These are phyloP conservation scores for Parasteatoda lunata DNA, from an alignment of 2,888 invertebrate species.

Conservation along the genomic window DNA sequence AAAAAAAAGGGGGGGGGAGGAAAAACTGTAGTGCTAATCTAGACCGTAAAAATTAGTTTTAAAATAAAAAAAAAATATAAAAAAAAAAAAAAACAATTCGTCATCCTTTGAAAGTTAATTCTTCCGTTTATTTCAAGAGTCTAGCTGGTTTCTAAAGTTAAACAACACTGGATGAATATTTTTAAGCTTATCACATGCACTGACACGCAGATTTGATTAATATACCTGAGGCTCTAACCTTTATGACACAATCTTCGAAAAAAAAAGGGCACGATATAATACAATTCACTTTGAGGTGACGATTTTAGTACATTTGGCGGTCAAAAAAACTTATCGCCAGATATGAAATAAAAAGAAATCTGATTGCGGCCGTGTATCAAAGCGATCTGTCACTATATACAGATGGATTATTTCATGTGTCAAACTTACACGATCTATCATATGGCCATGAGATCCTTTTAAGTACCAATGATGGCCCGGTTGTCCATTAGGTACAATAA, in stretches of 20 bases:
- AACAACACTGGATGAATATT: constrained; percentile 55
- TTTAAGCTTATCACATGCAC: constrained; percentile 45
- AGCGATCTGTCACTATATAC: constrained; percentile 51
- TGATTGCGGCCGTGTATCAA: constrained; percentile 33
- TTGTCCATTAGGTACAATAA: constrained; percentile 64
- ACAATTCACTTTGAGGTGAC: constrained; percentile 8
- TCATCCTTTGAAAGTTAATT: constrained; percentile 15
- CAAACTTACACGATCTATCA: constrained; percentile 63
- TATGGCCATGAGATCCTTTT: constrained; percentile 55
- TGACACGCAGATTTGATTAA: constrained; percentile 48
- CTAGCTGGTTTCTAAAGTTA: constrained; percentile 27
- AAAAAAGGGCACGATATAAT: constrained; percentile 38
- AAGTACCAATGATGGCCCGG: constrained; percentile 31
- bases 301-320: not conserved
- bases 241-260: constrained; percentile 6
- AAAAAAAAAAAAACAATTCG: no score
- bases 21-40: no score
- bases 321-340: not conserved
- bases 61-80: no score
- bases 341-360: constrained; percentile 27
- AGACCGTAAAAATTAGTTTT: no score
- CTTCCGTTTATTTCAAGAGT: constrained; percentile 30
- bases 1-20: no score
- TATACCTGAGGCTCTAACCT: constrained; percentile 49
- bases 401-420: constrained; percentile 65